Evolutionary conservation across 2,888 invertebrate species (phyloP), one percentile per base, ranked within the genome.

Genomic region (Drosophila pseudotalamancana): DNA sequence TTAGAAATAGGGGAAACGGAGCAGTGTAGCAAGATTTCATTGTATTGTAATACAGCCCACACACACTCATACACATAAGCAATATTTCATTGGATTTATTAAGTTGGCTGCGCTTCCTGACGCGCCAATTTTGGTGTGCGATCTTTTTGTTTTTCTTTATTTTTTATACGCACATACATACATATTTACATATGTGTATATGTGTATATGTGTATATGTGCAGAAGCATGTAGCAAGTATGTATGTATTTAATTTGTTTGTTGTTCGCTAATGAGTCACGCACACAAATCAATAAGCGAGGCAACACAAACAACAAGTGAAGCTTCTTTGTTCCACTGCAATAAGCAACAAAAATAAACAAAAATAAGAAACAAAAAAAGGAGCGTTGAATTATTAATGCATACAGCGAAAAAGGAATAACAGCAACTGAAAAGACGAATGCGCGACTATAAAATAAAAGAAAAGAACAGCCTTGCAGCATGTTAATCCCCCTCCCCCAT

Each of bases 81-180:
- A 4, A 12, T 21, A 3, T 23, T 11, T 46, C 31, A 4, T 34
- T 23, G 16, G 4, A 29, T 27, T 37, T 34, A 25, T 37, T 59
- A 42, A 61, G 62, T 48, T 51, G 35, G 48, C 56, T 51, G 53
- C 53, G 53, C 71, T 76, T 76, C 79, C 71, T 63, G 71, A 42
- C 40, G 56, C 39, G 37, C 80, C 77, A 76, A 67, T 67, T 76
- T 72, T 79, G 76, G 72, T 18, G 42, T 50, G 48, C 55, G 60
- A 46, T 54, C 6, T 18, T 18, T 12, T 39, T 19, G 8, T n/a
- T 31, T 32, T 50, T 11, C 25, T 31, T 25, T n/a, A n/a, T n/a
- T n/a, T n/a, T n/a, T n/a, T n/a, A n/a, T n/a, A n/a, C n/a, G n/a
- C n/a, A n/a, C n/a, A n/a, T n/a, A n/a, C n/a, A n/a, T n/a, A n/a